These are phyloP conservation scores for Tineola bisselliella DNA, from an alignment of 2,888 invertebrate genomes.

Conservation along the genomic window DNA sequence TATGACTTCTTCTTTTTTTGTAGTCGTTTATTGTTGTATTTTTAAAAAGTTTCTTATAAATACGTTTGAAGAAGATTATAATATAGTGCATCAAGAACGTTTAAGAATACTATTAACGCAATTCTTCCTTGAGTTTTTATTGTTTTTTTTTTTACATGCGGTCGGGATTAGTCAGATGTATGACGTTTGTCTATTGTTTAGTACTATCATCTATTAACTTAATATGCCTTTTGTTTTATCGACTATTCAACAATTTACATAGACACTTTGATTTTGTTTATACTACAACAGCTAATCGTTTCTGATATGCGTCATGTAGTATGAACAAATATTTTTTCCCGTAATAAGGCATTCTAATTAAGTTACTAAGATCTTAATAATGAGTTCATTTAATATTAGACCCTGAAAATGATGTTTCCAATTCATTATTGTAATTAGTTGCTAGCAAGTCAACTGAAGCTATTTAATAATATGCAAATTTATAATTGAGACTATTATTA, in stretches of 20 bases:
- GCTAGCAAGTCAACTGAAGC: no score
- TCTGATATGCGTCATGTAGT: not conserved
- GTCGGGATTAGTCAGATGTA: constrained; percentile 6
- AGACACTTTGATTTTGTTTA: constrained; percentile 10
- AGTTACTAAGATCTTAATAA: not conserved
- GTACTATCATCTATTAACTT: constrained; percentile 5
- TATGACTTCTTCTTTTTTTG: no score
- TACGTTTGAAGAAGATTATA: not conserved
- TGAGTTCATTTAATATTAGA: no score
- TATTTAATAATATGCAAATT: no score
- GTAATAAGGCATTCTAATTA: not conserved
- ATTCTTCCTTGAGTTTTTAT: constrained; percentile 10
- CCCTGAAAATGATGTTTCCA: no score
- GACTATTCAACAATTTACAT: constrained; percentile 2
- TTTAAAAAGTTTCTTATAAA: not conserved
- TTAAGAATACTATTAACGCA: not conserved
- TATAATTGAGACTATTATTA: no score
- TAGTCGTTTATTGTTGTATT: not conserved
- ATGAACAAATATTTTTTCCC: not conserved
- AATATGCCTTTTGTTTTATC: not conserved
- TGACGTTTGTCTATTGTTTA: constrained; percentile 9
- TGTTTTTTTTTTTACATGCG: constrained; percentile 3
- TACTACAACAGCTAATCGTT: not conserved
- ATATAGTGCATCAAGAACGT: not conserved
- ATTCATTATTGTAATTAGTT: no score